Evolutionary conservation across 2,113 vertebrate genomes (phyloP), one percentile per base, ranked within the genome.

Genomic region (Trematomus loennbergii): DNA sequence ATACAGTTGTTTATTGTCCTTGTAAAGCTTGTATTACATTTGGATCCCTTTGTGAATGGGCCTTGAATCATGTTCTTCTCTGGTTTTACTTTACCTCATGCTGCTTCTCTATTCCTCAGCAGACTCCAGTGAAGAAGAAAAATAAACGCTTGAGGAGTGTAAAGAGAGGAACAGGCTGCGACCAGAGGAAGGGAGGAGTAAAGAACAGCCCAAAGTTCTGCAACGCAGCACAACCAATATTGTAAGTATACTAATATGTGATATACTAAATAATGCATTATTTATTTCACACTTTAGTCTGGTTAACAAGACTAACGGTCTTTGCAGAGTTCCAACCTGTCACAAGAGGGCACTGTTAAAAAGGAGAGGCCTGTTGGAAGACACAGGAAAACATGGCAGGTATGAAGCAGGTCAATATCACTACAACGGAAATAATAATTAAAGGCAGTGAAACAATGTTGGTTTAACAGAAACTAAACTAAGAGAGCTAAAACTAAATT

Each of bases 101-200:
- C 8, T 18, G 3, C 20, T 78, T 75, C 5, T 78, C 2, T 78
- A 22, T 66, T 72, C 0, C 40, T 15, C 62, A 90, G 64, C 74
- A 92, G 91, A 72, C 10, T 45, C 60, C 74, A 48, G 83, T 54
- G 12, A 89, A 55, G 53, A 82, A 86, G 55, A 92, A 80, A 78
- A 96, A 95, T 77, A 97, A 96, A 74, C 72, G 6, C 12, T 83
- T 96, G 20, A 89, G 58, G 75, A 97, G 91, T 89, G 85, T 2
- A 96, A 94, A 84, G 95, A 91, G 12, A 95, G 96, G 66, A 95
- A 96, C 29, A 65, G 77, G 57, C 89, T 92, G 82, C 67, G 9
- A 12, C 76, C 53, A 66, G 86, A 87, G 52, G 85, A 79, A 12
- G 12, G 8, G 3, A 62, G 69, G 45, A 87, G 4, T 12, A 57